Evolutionary conservation across 2,888 invertebrate genomes (phyloP), one percentile per base, ranked within the genome.

Genomic region (Zeuzera pyrina): DNA sequence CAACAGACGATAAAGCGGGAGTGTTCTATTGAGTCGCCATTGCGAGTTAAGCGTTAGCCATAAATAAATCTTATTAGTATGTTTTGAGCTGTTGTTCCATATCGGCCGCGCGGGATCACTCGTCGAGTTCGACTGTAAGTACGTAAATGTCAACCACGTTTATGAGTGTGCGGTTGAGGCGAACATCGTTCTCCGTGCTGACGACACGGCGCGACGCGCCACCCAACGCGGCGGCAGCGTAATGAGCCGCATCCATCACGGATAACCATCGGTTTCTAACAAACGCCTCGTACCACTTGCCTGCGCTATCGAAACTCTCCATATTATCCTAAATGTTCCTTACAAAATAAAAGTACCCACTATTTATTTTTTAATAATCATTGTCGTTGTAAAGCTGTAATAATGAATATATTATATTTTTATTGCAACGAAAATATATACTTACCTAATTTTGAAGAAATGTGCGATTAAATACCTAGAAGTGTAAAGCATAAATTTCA

Each of bases 61-160:
- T 79, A 77, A 78, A 81, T 79, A 77, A 76, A 67, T 68, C 58
- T 68, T 69, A 73, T 73, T 70, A 69, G 66, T 61, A 63, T 60
- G 60, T 59, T 66, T 66, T 64, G 62, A 67, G 64, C 62, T 57
- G 62, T 54, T 41, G 56, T 55, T 57, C 56, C 54, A 56, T 74
- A 73, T 74, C 73, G 56, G 50, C 42, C 51, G 52, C 44, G 53
- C 57, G 57, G 58, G 67, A 76, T 78, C 70, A 58, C 59, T 57
- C 58, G 57, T 49, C 60, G 59, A 38, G 50, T 52, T 51, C 54
- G 64, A 73, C 70, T 73, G 76, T 73, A 67, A 63, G 64, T 62
- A 60, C 57, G 56, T 43, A 39, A 39, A 39, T 65, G 66, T 70
- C 65, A 61, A 51, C 45, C 55, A 54, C 61, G 58, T 68, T 65